Base-by-base conservation (phyloP, 2,888 invertebrate species). In the Rhorus exstirpatorius region DNA sequence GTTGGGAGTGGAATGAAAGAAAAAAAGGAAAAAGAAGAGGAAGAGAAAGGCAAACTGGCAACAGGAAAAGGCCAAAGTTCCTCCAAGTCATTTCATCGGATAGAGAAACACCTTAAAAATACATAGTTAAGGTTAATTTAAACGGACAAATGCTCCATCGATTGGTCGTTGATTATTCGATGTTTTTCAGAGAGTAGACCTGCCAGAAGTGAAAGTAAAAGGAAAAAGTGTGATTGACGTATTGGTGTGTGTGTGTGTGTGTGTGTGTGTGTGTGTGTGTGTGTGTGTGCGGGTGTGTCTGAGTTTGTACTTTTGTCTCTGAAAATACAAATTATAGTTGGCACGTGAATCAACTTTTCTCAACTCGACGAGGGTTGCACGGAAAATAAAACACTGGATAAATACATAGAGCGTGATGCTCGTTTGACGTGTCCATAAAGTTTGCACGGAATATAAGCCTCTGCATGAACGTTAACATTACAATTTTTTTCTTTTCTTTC, bases 61-160 rank as follows among this genome's bases (percentile, higher is more conserved):
- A 53, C 49, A 14, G 44, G 24, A 55, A 51, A 72, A 17, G 14
- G 21, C 14, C n/a, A 35, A 53, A 44, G n/a, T n/a, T 61, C 21
- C 51, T 44, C 8, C 51, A 60, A 67, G 61, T 68, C 35, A 19
- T 68, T 14, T 7, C 46, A 35, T 46, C 19, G 35, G 10, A 46
- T 21, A 35, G 24, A 68, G 55, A 55, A 75, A 60, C 61, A 68
- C 49, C 65, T 79, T 84, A 74, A 84, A 84, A 83, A 79, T 58
- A 84, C 84, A 84, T 84, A 60, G 76, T 83, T 83, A 83, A 79
- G n/a, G 3, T 3, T 12, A 24, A 38, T n/a, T 84, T 76, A 74
- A 49, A 61, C 79, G 67, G 21, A 74, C 67, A 46, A 79, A 76
- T 67, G 67, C 58, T 83, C 61, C 21, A 17, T 58, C 49, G 10